Evolutionary conservation across 2,113 vertebrate species (phyloP).

Genomic region (Campylomormyrus numenius): DNA sequence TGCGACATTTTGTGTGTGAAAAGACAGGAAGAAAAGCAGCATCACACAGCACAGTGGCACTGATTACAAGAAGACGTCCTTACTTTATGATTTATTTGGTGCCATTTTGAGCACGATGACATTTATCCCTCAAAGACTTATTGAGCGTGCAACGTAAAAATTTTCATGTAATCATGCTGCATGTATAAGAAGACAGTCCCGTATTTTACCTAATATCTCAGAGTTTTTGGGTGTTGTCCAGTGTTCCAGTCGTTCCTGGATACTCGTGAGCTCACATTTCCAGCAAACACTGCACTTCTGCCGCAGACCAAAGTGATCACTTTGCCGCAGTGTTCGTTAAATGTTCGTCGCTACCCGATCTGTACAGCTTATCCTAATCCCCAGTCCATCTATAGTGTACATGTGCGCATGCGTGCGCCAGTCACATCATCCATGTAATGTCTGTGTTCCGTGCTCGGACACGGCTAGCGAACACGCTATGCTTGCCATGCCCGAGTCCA

Average conservation of each 20-base stretch:
- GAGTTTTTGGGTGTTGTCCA: too few species aligned
- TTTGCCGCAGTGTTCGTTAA: background rate
- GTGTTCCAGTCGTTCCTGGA: background rate
- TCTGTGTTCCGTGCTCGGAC: background rate
- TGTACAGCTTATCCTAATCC: background rate
- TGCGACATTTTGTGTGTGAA: background rate
- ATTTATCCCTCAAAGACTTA: background rate
- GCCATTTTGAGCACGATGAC: background rate
- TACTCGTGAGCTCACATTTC: background rate
- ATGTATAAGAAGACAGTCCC: too few species aligned
- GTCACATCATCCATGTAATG: background rate
- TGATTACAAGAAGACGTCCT: too few species aligned
- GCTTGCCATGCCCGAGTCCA: background rate
- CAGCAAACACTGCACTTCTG: too few species aligned
- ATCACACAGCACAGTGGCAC: too few species aligned
- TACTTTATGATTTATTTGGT: background rate
- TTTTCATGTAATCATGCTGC: too few species aligned
- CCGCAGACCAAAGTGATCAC: too few species aligned
- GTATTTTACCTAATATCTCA: too few species aligned
- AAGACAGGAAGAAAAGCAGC: background rate
- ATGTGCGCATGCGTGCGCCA: background rate
- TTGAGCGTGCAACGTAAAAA: too few species aligned
- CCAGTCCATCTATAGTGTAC: background rate
- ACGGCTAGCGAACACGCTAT: background rate
- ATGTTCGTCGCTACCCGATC: background rate